Evolutionary conservation across 2,113 vertebrate species (phyloP), one percentile per base, ranked within the genome.

Genomic region (Calypte anna): DNA sequence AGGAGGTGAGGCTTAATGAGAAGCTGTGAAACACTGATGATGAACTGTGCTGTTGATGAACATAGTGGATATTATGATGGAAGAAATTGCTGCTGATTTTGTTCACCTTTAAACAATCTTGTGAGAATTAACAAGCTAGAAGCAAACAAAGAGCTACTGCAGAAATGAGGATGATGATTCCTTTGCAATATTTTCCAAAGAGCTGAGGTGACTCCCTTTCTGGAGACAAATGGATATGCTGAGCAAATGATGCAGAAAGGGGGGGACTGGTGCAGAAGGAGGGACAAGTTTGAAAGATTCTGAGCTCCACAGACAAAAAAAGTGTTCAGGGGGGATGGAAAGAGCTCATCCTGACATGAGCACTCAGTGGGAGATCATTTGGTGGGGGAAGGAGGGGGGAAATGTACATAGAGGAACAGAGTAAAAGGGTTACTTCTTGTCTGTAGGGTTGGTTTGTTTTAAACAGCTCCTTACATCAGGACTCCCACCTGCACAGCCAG

Each of bases 381-480:
- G 28, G 40, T 27, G 17, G 15, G 10, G 10, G 5, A 82, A 59
- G 28, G 24, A 54, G n/a, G 25, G 9, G 51, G 53, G 33, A 88
- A 44, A 63, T 0, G 1, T 2, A 28, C 19, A 15, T 3, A 20
- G 0, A 22, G 7, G 28, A 66, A 15, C 15, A 20, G 9, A 11
- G 6, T 6, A 7, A 64, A 51, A 57, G 2, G 18, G 4, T 57
- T 16, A 10, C 8, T 36, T 69, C 28, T 27, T 8, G 3, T 25
- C 24, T 17, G n/a, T 5, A 12, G 5, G 5, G 7, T 40, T 68
- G 21, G 12, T 33, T 85, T 59, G 8, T 64, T 72, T 28, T 59
- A 28, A 4, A 33, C 6, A 23, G n/a, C 8, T 63, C 36, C 27
- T 75, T 58, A 14, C 4, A 62, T 22, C 31, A 31, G 44, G 25